Evolutionary conservation across 2,113 vertebrate genomes (phyloP).

Genomic region (Phyllostomus discolor): DNA sequence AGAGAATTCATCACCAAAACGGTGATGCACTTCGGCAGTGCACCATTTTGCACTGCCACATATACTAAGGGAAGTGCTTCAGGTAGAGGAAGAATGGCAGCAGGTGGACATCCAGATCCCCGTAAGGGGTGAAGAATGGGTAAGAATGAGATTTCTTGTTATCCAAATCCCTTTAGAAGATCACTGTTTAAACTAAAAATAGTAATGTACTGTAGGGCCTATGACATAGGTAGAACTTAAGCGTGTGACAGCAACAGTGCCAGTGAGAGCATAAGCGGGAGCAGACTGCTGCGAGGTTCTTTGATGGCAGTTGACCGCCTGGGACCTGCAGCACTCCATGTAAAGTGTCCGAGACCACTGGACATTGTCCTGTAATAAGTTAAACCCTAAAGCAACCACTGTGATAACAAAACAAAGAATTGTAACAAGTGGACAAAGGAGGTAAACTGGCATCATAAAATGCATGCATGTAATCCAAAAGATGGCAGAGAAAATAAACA

Average conservation of each 20-base stretch:
- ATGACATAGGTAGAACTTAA: background rate
- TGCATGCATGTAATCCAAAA: background rate
- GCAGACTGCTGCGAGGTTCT: background rate
- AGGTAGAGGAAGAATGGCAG: background rate
- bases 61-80: background rate
- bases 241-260: background rate
- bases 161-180: background rate
- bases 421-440: background rate
- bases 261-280: background rate
- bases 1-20: background rate
- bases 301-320: no score
- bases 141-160: background rate
- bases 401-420: no score
- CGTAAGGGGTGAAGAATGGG: background rate
- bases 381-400: background rate
- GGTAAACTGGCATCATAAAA: background rate
- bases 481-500: background rate
- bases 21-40: no score
- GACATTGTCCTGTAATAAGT: background rate
- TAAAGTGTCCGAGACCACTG: background rate
- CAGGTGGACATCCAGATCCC: no score
- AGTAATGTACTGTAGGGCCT: background rate
- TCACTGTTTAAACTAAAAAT: background rate
- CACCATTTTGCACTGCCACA: no score
- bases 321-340: no score